These are phyloP conservation scores for Cranoglanis bouderius DNA, from an alignment of 2,113 vertebrate genomes.

Conservation along the genomic window DNA sequence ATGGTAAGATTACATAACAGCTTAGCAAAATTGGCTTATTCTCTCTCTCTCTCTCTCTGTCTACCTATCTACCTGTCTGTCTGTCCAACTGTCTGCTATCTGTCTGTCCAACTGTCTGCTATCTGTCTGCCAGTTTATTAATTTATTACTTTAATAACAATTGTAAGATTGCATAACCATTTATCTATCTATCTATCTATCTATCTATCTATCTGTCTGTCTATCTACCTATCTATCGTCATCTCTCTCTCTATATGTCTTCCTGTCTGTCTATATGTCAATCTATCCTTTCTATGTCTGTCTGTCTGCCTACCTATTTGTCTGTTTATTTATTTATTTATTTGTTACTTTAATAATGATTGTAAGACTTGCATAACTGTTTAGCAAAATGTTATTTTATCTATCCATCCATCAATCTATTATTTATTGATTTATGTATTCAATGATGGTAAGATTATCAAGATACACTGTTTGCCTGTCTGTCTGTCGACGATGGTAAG, in stretches of 20 bases:
- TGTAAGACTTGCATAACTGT: too few species aligned
- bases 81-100: neutral
- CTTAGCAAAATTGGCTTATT: neutral
- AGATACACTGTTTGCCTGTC: too few species aligned
- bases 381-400: neutral
- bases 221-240: neutral
- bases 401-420: neutral
- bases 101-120: neutral
- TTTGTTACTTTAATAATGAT: neutral
- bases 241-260: too few species aligned
- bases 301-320: neutral
- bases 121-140: neutral
- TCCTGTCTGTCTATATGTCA: too few species aligned
- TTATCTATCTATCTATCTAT: neutral
- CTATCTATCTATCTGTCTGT: neutral
- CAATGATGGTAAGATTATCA: too few species aligned
- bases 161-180: too few species aligned
- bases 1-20: neutral
- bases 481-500: too few species aligned
- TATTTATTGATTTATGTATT: too few species aligned
- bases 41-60: too few species aligned
- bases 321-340: neutral
- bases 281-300: neutral
- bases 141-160: too few species aligned
- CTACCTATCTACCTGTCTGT: neutral